Evolutionary conservation across 2,113 vertebrate species (phyloP).

Genomic region (Hirundichthys speculiger): DNA sequence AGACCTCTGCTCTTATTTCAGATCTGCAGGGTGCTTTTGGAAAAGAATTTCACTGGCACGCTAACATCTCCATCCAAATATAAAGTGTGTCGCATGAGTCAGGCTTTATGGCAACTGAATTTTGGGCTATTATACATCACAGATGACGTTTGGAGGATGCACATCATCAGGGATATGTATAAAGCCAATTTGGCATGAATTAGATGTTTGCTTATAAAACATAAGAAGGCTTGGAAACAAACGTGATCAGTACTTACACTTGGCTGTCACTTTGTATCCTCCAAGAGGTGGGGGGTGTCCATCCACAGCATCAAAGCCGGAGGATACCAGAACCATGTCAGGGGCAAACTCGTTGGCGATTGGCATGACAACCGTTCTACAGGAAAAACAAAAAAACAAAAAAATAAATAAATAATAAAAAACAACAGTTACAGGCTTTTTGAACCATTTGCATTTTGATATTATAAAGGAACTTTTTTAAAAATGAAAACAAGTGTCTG

Average conservation of each 20-base stretch:
- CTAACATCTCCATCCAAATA: constrained; percentile 30
- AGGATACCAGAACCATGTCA: constrained; percentile 93
- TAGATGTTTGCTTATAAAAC: neutral
- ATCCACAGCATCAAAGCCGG: constrained; percentile 94
- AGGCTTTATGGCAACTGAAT: no score
- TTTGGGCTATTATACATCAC: no score
- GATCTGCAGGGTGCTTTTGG: constrained; percentile 47
- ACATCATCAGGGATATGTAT: no score
- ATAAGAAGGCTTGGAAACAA: neutral
- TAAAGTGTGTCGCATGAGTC: constrained; percentile 6
- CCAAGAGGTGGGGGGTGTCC: constrained; percentile 93
- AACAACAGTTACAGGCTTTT: neutral
- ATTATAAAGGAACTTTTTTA: no score
- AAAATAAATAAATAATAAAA: no score
- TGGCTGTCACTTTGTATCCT: constrained; percentile 92
- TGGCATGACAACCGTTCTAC: constrained; percentile 93
- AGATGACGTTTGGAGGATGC: no score
- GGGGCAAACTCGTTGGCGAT: constrained; percentile 94
- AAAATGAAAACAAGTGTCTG: no score
- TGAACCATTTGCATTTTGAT: no score
- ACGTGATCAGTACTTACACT: constrained; percentile 84
- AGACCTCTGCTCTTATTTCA: constrained; percentile 49
- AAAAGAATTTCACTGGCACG: constrained; percentile 54
- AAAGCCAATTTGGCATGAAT: no score
- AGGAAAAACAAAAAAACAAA: constrained; percentile 6